Base-by-base conservation (phyloP, 2,888 invertebrate species). In the Magallana nippona region DNA sequence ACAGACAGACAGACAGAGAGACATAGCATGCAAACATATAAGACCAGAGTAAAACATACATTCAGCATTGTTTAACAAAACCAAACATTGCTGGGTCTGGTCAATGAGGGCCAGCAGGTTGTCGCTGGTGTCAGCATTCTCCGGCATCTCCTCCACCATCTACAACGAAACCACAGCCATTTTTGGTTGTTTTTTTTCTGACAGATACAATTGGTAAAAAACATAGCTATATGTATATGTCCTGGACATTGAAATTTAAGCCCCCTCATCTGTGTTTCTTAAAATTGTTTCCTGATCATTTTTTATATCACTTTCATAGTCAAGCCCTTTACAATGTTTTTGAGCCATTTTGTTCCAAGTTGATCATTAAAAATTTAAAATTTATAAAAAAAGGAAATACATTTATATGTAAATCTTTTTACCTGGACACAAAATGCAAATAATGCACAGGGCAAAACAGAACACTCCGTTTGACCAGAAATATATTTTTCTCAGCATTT, bases 31-130 rank as follows among this genome's bases (percentile, higher is more conserved):
- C 22, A 17, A 10, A 56, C n/a, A 56, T 27, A 63, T 60, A 60
- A 71, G 22, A 44, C 44, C 44, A 8, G 44, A 44, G 27, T 27
- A 71, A 63, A 57, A 83, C 84, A 81, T 84, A 84, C 84, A 84
- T 60, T 84, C 84, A 77, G 84, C 79, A 78, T 44, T 77, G 78
- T 84, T 84, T 58, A 84, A 81, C 56, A 77, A 15, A 78, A 62
- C 78, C 55, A 84, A 58, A 81, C 81, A 84, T 15, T 84, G 62
- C 44, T 62, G 81, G 10, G 84, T 78, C 19, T 84, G 78, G 0
- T 78, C 78, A 22, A 56, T 62, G 22, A 78, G 55, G 19, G 81
- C 81, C 8, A 62, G 62, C 11, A 84, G 19, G 15, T 78, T 60
- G 13, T 84, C 81, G 27, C 81, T 84, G 22, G 55, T 58, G 13